Evolutionary conservation across 2,797 vertebrate genomes (phyloP), one percentile per base, ranked within the genome.

Genomic region (Spheniscus humboldti): DNA sequence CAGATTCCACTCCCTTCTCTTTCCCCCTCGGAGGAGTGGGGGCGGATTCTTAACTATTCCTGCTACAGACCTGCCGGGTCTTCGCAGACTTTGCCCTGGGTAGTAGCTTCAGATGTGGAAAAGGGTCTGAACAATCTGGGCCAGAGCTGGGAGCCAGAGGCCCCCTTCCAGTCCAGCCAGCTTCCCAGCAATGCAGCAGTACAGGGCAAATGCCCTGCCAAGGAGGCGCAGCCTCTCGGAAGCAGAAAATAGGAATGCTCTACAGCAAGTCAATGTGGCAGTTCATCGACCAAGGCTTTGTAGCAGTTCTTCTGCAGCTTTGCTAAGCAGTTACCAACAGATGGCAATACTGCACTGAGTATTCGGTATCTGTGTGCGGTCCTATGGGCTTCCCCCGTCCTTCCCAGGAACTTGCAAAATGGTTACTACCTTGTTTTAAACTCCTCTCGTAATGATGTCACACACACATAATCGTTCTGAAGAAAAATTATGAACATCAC

Each of bases 291-390:
- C 47, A 11, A 41, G 39, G 62, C 50, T 57, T 12, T 47, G 31
- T 10, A 56, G n/a, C 35, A 28, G 33, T 11, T 43, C 35, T 37
- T 53, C 24, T 18, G 33, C 41, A 71, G 95, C 89, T 43, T 50
- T 47, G 79, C 50, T 27, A 25, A 24, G 23, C 73, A 4, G 7
- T 25, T 4, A 19, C 93, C 96, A 67, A 88, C 73, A 97, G 96
- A 86, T 97, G 96, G 96, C 96, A 93, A 35, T 55, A 48, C 88
- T 25, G 91, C 79, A 86, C 80, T 6, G 90, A 31, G 63, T 27
- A 90, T 86, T 33, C 13, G 9, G 25, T 11, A 17, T 10, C 56
- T 15, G 37, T 25, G 12, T 15, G 39, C 20, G 2, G 25, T 13
- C 11, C 35, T 22, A 2, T 0, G 48, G 37, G 19, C 47, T 86